A percentile compares a stretch with the other conserved stretches of the same genome.
Evolutionary conservation across 2,797 vertebrate genomes (phyloP).

Genomic region (Semotilus atromaculatus): DNA sequence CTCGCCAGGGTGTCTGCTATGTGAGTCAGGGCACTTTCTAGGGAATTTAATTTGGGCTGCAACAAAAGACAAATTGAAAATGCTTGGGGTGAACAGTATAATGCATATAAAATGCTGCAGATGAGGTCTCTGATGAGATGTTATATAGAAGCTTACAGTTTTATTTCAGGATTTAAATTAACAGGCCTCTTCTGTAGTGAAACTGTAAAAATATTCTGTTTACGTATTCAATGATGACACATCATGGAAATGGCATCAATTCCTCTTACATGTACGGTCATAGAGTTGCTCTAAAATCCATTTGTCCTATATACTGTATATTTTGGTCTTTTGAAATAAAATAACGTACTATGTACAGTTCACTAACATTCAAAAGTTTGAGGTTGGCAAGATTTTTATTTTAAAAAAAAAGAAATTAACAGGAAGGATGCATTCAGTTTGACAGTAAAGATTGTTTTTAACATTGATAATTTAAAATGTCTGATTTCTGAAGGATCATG

Average conservation of each 20-base stretch:
- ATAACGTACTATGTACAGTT: neutral
- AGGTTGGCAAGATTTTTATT: neutral
- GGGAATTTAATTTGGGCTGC: constrained; percentile 80
- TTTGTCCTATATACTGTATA: neutral
- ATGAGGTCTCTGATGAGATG: constrained; percentile 32
- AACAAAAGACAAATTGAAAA: constrained; percentile 56
- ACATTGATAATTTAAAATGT: neutral
- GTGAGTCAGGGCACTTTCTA: constrained; percentile 82
- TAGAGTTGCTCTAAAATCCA: neutral
- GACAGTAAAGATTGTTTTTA: neutral
- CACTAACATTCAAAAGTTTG: neutral
- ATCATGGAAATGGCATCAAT: neutral
- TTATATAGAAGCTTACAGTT: constrained; percentile 28
- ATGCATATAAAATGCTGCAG: constrained; percentile 38
- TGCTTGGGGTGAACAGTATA: constrained; percentile 39
- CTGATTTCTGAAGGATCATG: neutral
- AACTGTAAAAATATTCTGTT: neutral
- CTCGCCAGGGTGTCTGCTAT: constrained; percentile 89
- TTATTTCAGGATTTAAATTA: constrained; percentile 39
- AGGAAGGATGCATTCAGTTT: neutral
- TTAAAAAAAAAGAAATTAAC: neutral
- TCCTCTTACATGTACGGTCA: neutral
- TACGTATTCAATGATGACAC: neutral
- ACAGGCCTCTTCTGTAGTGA: neutral
- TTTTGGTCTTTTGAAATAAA: neutral